Percentiles rank a stretch among this genome's conserved stretches.
phyloP scores from a whole-genome alignment of 2,113 vertebrate genomes.

The Hemichromis elongatus region DNA sequence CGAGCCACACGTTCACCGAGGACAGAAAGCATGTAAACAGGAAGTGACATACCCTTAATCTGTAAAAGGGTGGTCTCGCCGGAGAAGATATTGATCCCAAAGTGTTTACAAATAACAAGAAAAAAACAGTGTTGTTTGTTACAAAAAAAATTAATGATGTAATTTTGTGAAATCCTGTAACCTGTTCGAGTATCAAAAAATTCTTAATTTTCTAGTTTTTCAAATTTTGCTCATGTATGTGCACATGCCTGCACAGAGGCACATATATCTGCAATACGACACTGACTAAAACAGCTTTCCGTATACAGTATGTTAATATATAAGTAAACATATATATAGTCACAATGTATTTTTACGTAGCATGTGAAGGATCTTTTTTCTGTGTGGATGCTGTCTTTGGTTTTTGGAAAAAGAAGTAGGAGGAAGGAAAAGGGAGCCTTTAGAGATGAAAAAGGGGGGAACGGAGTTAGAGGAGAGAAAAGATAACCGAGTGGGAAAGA shows the following conservation, averaged over 20 bases:
- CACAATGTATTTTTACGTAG: neutral
- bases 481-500: conserved; percentile 43
- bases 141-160: conserved; percentile 54
- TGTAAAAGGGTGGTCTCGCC: neutral
- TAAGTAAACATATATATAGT: no score
- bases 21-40: conserved; percentile 10
- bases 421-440: conserved; percentile 22
- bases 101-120: conserved; percentile 28
- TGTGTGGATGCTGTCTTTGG: conserved; percentile 11
- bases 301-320: neutral
- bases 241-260: neutral
- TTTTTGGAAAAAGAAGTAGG: conserved; percentile 47
- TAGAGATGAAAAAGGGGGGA: conserved; percentile 20
- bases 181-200: neutral
- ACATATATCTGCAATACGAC: neutral
- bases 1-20: neutral
- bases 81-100: conserved; percentile 14
- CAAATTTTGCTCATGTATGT: neutral
- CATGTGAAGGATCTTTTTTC: neutral
- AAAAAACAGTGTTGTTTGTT: neutral
- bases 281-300: neutral
- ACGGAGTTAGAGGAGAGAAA: conserved; percentile 7
- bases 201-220: conserved; percentile 3
- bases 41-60: conserved; percentile 15
- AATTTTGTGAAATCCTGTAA: conserved; percentile 64